Conservation (phyloP, 2,797 vertebrate genomes). For the Sebastes matsubarae region DNA sequence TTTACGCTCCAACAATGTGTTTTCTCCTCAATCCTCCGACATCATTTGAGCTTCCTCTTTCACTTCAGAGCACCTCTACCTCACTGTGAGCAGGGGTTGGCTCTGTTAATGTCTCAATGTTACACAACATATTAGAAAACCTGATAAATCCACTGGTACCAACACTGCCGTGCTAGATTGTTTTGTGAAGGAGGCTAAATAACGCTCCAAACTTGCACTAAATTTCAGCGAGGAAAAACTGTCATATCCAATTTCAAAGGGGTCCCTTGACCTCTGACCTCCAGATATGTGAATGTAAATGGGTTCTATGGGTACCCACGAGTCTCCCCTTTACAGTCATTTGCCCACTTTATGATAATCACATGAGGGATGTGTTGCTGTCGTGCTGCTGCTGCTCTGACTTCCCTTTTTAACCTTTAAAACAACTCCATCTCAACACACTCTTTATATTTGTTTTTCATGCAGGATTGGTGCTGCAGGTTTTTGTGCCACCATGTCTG, state of each 20-base stretch:
- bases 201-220: no score
- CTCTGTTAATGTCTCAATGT: not conserved
- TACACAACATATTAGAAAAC: not conserved
- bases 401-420: not conserved
- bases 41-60: conserved; percentile 39
- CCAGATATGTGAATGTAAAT: no score
- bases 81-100: not conserved
- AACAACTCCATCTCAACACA: not conserved
- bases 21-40: conserved; percentile 27
- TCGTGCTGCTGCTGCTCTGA: conserved; percentile 19
- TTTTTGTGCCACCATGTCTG: not conserved
- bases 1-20: conserved; percentile 1
- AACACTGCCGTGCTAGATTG: no score
- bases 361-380: not conserved
- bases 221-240: no score
- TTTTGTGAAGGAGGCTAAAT: no score
- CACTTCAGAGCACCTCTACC: not conserved
- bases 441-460: not conserved
- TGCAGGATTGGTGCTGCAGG: not conserved
- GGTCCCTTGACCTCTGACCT: no score
- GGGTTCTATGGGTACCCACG: no score
- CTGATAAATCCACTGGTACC: no score
- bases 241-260: no score
- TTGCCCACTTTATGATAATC: no score
- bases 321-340: no score